Base-by-base conservation (phyloP, 2,113 vertebrate species). In the Campylomormyrus numenius region DNA sequence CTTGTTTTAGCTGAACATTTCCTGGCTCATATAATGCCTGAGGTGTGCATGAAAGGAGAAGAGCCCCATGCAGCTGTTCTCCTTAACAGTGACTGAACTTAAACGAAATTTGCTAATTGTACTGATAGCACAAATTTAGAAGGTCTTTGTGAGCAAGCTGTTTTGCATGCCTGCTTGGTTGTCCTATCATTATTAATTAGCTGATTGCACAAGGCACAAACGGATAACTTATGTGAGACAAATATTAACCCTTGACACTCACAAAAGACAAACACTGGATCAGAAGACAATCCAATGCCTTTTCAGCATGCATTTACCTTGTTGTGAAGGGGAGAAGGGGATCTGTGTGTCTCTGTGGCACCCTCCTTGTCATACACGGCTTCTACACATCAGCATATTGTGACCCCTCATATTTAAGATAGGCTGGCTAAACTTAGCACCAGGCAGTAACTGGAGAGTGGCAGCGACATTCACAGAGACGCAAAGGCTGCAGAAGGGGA, bases 381-480 rank as follows among this genome's bases (percentile, higher is more conserved):
- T 93, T 93, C 93, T 95, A 95, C 96, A 96, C 96, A 96, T 96
- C 95, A 93, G 92, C 90, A 92, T 93, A 93, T 95, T 94, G 90
- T 96, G 95, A 96, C 95, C 95, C 95, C 94, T 96, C 94, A 96
- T 95, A 96, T 96, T 96, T 96, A 93, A 88, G 94, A 94, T 93
- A 92, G 93, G 52, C 83, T 24, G 3, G 92, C 93, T 96, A 96
- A 95, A 94, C 94, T 95, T 95, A 96, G 95, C 94, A 91, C 92
- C 90, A 92, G 91, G 92, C 91, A 50, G 95, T 94, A 94, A 96
- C 95, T 91, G 92, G 95, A 96, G 95, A 95, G 85, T 93, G 91
- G 92, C 90, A 74, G 88, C 95, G 94, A 95, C 95, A 95, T 96
- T 95, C 94, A 94, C 91, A 35, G 62, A 19, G 31, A 77, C 19